Conservation (phyloP, 2,113 vertebrate genomes). For the Mormoops blainvillei region DNA sequence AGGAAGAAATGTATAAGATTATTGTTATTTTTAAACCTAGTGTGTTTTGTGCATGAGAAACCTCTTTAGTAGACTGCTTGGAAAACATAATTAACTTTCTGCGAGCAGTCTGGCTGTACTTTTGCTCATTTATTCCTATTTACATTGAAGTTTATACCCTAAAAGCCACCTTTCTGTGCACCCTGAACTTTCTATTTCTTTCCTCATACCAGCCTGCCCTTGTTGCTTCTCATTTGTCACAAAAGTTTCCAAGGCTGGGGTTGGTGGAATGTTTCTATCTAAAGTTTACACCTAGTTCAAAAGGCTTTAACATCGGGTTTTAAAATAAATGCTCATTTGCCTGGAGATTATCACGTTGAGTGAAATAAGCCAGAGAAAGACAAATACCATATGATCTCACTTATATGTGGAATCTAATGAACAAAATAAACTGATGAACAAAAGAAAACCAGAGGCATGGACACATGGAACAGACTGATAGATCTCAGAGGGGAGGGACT, state of each 20-base stretch:
- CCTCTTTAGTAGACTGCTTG: neutral
- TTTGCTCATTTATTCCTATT: neutral
- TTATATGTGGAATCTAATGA: too few relatives aligned
- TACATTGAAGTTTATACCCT: neutral
- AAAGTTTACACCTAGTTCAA: neutral
- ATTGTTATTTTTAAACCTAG: neutral
- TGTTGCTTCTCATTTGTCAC: neutral
- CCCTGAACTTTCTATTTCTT: neutral
- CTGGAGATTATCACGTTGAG: too few relatives aligned
- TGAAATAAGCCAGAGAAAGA: too few relatives aligned
- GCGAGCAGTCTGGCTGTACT: neutral
- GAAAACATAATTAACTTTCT: neutral
- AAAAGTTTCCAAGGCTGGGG: neutral
- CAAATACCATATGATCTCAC: too few relatives aligned
- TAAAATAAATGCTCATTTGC: neutral
- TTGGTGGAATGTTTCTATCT: neutral
- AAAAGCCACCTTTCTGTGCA: neutral
- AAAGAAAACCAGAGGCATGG: too few relatives aligned
- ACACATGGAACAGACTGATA: too few relatives aligned
- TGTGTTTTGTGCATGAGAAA: neutral
- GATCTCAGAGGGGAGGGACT: too few relatives aligned
- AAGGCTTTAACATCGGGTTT: neutral
- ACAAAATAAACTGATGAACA: too few relatives aligned
- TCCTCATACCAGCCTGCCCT: neutral
- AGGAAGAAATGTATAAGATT: neutral